Evolutionary conservation across 2,888 invertebrate species (phyloP), one percentile per base, ranked within the genome.

Genomic region (Cryptocephalus moraei): DNA sequence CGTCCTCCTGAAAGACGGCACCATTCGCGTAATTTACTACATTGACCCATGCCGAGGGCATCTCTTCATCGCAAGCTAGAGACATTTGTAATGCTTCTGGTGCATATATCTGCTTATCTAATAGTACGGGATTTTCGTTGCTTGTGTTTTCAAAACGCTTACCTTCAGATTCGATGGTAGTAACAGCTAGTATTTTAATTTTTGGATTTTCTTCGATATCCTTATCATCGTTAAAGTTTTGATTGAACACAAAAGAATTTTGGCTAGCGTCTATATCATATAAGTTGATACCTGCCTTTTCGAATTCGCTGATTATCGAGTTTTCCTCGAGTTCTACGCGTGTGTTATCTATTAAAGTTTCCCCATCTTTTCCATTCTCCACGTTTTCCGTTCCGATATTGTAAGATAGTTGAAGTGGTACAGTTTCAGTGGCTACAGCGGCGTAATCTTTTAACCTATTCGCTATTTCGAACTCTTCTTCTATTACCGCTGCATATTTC

Each of bases 1-100:
- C 46, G 39, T 64, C 74, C 67, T 73, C 75, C 55, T 79, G 77
- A 64, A 80, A 79, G 39, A 81, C 78, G 8, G 50, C 39, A 14
- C 53, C 50, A n/a, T 82, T 79, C 1, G 83, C 80, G 46, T 85
- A 68, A 4, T 82, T 80, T 55, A 80, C 82, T 0, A 84, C 83
- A 61, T 86, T 84, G 1, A 83, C 76, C 87, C 87, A 87, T 1
- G 83, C 81, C 0, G 82, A 78, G 50, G 85, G 82, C 38, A 84
- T 73, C 67, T 86, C 86, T 53, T 86, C 80, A 62, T 86, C 86
- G 33, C 84, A 82, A 0, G 86, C 86, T 56, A 84, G 71, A 4
- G 85, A 84, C 56, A 86, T 68, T 60, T 86, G 82, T 57, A 85
- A 74, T 0, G 85, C 86, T 68, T 78, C 78, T 1, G 74, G 75